Base-by-base conservation (phyloP, 2,797 vertebrate genomes). In the Mionectes olivaceus region DNA sequence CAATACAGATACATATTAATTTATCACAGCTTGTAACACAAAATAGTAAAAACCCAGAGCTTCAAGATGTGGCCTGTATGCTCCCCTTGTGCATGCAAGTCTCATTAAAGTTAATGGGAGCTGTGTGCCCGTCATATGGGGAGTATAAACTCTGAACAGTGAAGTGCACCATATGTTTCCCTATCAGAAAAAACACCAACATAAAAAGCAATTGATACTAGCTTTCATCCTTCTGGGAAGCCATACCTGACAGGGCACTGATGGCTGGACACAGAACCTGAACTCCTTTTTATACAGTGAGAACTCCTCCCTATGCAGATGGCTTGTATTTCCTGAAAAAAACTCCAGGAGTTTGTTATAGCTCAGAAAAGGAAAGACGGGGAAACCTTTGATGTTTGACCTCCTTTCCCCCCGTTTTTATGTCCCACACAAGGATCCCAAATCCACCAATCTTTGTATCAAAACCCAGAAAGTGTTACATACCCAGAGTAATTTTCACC, bases 21-120 rank as follows among this genome's bases (percentile, higher is more conserved):
- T 88, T 68, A 82, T 83, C 52, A 74, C 41, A 84, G 59, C 41
- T 81, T 83, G 27, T 90, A 90, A 88, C 46, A 73, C 27, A 59
- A 39, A 81, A 53, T 9, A 69, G 37, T 33, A 83, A 92, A 91
- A 91, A n/a, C 24, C 32, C 74, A 77, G 70, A 87, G 44, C 57
- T 76, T 89, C 50, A 18, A 18, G 44, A 74, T 21, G 46, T 59
- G 47, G 35, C 57, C 83, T 83, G 2, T 49, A 63, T 10, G 25
- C 30, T 49, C 21, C 63, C 24, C 50, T 46, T 28, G 55, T 10
- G 46, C 57, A 61, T 17, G 2, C 24, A 88, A 84, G 55, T 86
- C 74, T 89, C 77, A 70, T 89, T 94, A 82, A 80, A 86, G 67
- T 86, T 91, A 93, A 94, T 50, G 41, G 83, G 59, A 90, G 63